phyloP scores from a whole-genome alignment of 2,797 vertebrate genomes.

The Ctenopoma multispine region DNA sequence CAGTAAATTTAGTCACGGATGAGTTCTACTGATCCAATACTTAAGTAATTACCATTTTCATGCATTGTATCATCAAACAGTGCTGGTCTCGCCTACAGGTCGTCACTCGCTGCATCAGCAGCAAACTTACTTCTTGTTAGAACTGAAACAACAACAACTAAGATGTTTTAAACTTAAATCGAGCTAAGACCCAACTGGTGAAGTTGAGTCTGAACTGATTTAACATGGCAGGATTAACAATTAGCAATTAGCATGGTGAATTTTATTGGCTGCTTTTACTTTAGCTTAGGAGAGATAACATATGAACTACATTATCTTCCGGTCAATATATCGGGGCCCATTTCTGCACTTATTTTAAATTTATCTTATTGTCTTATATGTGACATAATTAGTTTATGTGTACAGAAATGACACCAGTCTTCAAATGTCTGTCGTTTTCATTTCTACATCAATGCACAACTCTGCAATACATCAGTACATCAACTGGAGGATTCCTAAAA shows the following conservation, averaged over 20 bases:
- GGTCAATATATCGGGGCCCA: too few species aligned
- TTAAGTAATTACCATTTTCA: constrained; percentile 47
- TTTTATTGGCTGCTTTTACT: not conserved
- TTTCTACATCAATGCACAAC: not conserved
- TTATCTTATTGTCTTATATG: too few species aligned
- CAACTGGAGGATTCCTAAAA: not conserved
- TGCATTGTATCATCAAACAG: constrained; percentile 22
- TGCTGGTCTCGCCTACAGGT: constrained; percentile 13
- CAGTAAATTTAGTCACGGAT: constrained; percentile 39
- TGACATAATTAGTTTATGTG: too few species aligned
- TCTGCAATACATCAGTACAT: not conserved
- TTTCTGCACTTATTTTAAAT: too few species aligned
- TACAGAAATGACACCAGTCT: too few species aligned
- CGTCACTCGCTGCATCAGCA: not conserved
- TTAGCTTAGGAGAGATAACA: not conserved
- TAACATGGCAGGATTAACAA: not conserved
- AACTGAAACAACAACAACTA: constrained; percentile 3
- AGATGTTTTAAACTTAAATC: not conserved
- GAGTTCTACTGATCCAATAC: constrained; percentile 44
- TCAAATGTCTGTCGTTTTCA: not conserved
- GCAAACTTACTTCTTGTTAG: not conserved
- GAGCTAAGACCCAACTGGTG: not conserved
- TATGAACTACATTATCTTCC: too few species aligned
- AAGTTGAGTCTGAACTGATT: not conserved
- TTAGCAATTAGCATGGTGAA: not conserved